Conservation (phyloP, 2,888 invertebrate species). For the Cheilosia grossa region DNA sequence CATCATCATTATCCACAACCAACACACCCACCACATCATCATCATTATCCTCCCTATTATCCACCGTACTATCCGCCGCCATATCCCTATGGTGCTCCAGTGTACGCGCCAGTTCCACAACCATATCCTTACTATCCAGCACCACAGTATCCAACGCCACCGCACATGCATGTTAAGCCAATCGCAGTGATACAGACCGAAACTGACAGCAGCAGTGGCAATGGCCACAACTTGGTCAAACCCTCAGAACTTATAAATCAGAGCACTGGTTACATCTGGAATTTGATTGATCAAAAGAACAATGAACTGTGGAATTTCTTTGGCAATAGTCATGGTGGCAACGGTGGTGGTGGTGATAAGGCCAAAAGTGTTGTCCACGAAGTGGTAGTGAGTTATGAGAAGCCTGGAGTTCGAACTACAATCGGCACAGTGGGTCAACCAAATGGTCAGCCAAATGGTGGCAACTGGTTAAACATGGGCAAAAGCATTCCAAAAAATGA, state of each 20-base stretch:
- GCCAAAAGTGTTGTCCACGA: not conserved
- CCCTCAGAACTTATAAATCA: slow-evolving; percentile 14
- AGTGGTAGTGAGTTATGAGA: slow-evolving; percentile 14
- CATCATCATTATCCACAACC: slow-evolving; percentile 18
- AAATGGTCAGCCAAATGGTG: not conserved
- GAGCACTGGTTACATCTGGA: slow-evolving; percentile 37
- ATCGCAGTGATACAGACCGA: slow-evolving; percentile 18
- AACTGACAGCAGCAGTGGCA: not conserved
- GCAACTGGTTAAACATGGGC: slow-evolving; percentile 25
- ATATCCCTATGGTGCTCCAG: slow-evolving; percentile 6
- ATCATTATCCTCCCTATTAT: slow-evolving; percentile 40
- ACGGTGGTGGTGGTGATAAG: not conserved
- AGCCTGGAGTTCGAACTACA: slow-evolving; percentile 2
- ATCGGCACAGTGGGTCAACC: not conserved
- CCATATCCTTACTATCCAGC: slow-evolving; percentile 31
- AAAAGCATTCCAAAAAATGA: not conserved
- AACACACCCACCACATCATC: slow-evolving; percentile 13
- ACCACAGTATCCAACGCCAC: not conserved
- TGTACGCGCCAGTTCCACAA: slow-evolving; percentile 27
- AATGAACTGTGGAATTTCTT: slow-evolving; percentile 32
- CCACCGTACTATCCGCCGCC: slow-evolving; percentile 26
- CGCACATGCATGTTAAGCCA: slow-evolving; percentile 8
- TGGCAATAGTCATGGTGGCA: not conserved
- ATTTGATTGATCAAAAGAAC: slow-evolving; percentile 46
- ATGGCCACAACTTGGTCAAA: not conserved